Evolutionary conservation across 53 echinoderm and acorn worm species (phyloP), one percentile per base, ranked within the genome.

Genomic region (Stichopus horrens): DNA sequence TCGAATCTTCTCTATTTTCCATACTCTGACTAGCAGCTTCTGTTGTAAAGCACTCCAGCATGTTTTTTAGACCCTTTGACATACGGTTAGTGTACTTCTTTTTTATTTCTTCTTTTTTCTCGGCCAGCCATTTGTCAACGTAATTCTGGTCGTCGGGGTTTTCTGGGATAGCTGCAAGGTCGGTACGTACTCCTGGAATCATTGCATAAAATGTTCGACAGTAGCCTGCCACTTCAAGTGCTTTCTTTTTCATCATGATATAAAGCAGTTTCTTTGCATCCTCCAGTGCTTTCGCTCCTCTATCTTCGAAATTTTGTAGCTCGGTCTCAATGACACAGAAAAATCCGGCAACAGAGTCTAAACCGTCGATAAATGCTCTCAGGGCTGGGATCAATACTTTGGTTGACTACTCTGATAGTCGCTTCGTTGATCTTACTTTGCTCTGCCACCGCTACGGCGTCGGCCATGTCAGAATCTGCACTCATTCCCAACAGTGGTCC

Each of bases 81-180:
- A 37, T 37, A 37, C 37, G 37, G 0, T 37, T 37, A 1, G 5
- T 8, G 52, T 52, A 53, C 9, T 16, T 78, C 0, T 78, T 78
- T 6, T 22, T 6, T 21, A 67, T 86, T 53, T 86, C 68, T 37
- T 19, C 23, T 5, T 67, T 11, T 86, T 86, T 67, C 52, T 86
- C 14, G n/a, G 13, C 5, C 8, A 86, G 67, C 86, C 86, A 86
- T 66, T 73, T 19, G 21, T 84, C 60, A 7, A 84, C 85, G 23
- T 86, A 86, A 23, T 73, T 86, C 9, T 86, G 9, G 73, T 86
- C 86, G 14, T n/a, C 37, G 37, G 20, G 11, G 23, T 67, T 52
- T 22, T 5, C 6, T 66, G 23, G 0, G 22, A 86, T 73, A 55
- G 51, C 66, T 21, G 11, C 21, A 7, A 86, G 55, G 68, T 86